Percentiles rank a stretch among this genome's conserved stretches.
Evolutionary conservation across 2,113 vertebrate genomes (phyloP).

Genomic region (Platysteira castanea): DNA sequence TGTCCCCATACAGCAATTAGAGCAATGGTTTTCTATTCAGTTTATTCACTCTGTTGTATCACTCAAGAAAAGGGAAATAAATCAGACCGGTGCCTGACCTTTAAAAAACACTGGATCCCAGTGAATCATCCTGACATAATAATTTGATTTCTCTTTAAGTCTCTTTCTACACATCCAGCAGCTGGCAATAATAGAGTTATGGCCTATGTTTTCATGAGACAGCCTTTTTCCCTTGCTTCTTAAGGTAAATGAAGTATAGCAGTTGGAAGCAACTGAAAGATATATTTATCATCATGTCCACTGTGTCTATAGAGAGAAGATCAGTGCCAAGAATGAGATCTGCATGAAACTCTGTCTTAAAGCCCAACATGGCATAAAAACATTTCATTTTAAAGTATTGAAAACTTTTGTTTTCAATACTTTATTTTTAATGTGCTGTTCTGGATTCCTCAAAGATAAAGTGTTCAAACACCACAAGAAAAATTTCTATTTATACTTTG

Average conservation of each 20-base stretch:
- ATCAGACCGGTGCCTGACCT: slow-evolving; percentile 5
- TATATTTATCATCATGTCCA: not conserved
- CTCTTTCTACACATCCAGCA: not conserved
- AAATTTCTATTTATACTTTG: not conserved
- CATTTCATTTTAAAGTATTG: not conserved
- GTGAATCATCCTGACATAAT: slow-evolving; percentile 24
- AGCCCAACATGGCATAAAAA: not conserved
- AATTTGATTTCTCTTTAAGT: not conserved
- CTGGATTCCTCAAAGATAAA: not conserved
- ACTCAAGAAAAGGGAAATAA: slow-evolving; percentile 40
- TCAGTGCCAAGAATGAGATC: not conserved
- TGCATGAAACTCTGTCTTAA: not conserved
- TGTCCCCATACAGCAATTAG: not conserved
- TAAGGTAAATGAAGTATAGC: slow-evolving; percentile 2
- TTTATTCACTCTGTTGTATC: not conserved
- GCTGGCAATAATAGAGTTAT: not conserved
- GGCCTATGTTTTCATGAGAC: not conserved
- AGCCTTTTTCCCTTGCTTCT: not conserved
- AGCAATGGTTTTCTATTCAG: not conserved
- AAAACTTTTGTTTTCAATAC: not conserved
- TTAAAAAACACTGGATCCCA: slow-evolving; percentile 3
- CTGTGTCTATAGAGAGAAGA: not conserved
- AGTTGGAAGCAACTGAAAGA: not conserved
- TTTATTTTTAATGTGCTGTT: not conserved
- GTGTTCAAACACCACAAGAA: not conserved